A percentile compares a stretch with the other conserved stretches of the same genome.
Evolutionary conservation across 2,797 vertebrate genomes (phyloP).

Genomic region (Phoebastria nigripes): DNA sequence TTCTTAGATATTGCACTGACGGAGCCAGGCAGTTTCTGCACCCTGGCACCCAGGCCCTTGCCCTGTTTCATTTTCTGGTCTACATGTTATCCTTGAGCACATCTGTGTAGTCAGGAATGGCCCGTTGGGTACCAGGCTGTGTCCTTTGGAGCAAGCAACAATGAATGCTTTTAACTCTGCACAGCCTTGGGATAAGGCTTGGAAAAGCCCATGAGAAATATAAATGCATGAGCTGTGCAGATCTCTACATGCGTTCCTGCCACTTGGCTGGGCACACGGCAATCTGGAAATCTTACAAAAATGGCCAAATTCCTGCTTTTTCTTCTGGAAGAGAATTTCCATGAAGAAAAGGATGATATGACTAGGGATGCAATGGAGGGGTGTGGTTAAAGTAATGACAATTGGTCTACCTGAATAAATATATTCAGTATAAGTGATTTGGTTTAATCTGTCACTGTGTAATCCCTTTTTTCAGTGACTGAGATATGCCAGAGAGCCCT

Average conservation of each 20-base stretch:
- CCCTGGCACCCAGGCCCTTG: neutral
- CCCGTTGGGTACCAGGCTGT: neutral
- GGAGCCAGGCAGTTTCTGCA: neutral
- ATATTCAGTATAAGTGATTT: neutral
- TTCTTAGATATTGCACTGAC: accelerated
- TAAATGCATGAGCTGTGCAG: neutral
- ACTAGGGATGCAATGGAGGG: neutral
- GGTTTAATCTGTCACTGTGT: neutral
- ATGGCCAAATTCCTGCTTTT: neutral
- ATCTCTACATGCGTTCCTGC: neutral
- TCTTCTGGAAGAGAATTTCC: neutral
- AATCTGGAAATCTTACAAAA: neutral
- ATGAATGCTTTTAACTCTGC: neutral
- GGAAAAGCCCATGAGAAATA: neutral
- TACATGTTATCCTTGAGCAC: neutral
- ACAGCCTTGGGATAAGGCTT: neutral
- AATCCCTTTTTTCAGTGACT: neutral
- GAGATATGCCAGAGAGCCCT: neutral
- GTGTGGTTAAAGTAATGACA: neutral
- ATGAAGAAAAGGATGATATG: neutral
- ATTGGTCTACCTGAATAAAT: neutral
- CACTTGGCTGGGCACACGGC: neutral
- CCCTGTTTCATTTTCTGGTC: neutral
- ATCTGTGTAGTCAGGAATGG: neutral
- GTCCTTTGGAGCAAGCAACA: neutral